phyloP scores from a whole-genome alignment of 2,113 vertebrate species.

The Eurystomus gularis region DNA sequence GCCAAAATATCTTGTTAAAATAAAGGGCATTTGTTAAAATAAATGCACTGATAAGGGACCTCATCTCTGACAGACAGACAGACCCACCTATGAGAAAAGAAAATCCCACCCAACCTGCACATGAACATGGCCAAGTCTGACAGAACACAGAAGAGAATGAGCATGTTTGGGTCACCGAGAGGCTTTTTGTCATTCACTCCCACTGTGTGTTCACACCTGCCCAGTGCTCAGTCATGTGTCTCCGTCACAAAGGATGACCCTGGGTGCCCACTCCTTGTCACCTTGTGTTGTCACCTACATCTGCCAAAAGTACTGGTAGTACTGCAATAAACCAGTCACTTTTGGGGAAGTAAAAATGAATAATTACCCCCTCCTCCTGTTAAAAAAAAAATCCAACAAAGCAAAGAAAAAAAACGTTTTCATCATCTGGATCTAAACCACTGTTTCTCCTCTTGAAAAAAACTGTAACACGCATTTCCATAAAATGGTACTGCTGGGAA shows the following conservation, averaged over 20 bases:
- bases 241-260: neutral
- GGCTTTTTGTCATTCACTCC: neutral
- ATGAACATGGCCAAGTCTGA: neutral
- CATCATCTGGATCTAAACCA: neutral
- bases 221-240: neutral
- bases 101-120: neutral
- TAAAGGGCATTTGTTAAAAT: neutral
- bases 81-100: rapidly evolving
- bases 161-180: neutral
- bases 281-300: neutral
- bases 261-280: neutral
- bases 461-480: conserved; percentile 10
- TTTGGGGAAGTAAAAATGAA: neutral
- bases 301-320: neutral
- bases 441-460: conserved; percentile 9
- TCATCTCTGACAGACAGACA: neutral
- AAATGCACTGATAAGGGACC: neutral
- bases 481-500: conserved; percentile 60
- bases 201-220: neutral
- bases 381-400: neutral
- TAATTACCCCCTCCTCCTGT: neutral
- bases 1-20: neutral
- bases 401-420: neutral
- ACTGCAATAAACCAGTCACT: neutral
- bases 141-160: neutral